Base-by-base conservation (phyloP, 23 tunicate genomes). In the Oikopleura albicans region DNA sequence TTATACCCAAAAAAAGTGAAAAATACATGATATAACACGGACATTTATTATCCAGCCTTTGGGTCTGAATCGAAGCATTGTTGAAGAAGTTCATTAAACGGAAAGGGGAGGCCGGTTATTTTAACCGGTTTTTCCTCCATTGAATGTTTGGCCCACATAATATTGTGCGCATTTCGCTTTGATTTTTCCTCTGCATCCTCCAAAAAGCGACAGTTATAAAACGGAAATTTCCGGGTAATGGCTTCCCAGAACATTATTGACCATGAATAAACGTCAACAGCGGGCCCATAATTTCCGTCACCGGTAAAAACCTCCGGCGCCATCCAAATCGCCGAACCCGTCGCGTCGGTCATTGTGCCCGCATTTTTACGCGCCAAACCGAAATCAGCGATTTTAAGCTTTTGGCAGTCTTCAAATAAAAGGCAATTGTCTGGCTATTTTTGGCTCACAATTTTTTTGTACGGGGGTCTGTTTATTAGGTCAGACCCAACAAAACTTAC, bases 241-340 rank as follows among this genome's bases (percentile, higher is more conserved):
- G 37, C 28, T 71, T 71, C 79, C 79, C 79, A 71, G 37, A 71
- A 71, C 79, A 71, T 71, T 2, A 71, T 71, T 16, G 34, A 34
- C 79, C 79, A 71, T 34, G 34, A 16, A 71, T 71, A 71, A 29
- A 71, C 31, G 37, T 71, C 79, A 16, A 31, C 79, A 2, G 27
- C 33, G 79, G 37, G 33, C 31, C 79, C 79, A 29, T 71, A 71
- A 22, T 49, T 12, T 16, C 35, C 79, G 2, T 71, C 35, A 16
- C 79, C 37, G 2, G 79, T 16, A 29, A 16, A 12, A 2, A 16
- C 27, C 79, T 71, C 79, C 34, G 79, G 79, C 37, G 79, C 79
- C 79, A 71, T 71, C 79, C 79, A 71, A 31, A 71, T 29, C 2
- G 37, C 4, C 31, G 79, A 12, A 12, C 79, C 79, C 33, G 35